Evolutionary conservation across 1,140 invertebrate species (phyloP), one percentile per base, ranked within the genome.

Genomic region (Eriocheir sinensis): DNA sequence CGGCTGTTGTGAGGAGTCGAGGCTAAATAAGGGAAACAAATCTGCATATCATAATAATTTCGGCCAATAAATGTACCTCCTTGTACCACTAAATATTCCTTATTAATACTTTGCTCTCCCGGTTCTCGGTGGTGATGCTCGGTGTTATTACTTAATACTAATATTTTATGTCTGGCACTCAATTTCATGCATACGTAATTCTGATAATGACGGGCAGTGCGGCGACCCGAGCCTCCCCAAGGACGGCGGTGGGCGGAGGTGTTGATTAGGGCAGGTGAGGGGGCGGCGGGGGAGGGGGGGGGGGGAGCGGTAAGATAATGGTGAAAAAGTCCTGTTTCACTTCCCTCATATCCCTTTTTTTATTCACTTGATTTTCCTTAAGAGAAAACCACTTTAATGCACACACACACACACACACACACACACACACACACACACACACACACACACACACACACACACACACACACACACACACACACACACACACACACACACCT

Each of bases 101-200:
- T 92, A 92, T 92, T 92, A 92, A 92, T 92, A 44, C 88, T 48
- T 44, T 38, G 88, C 12, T 48, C 30, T 34, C 17, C 40, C 1
- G 91, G 41, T 72, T 79, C 80, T 83, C 32, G 32, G 60, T 83
- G 91, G 60, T 92, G 91, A 92, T 83, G 91, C 38, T 83, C 41
- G 32, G 44, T 79, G 81, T 41, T 92, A 80, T 92, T 80, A 92
- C 79, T 92, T 92, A 83, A 83, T 79, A 83, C 60, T 92, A 92
- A 83, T 92, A 92, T 92, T 92, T 92, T 81, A 41, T 92, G 60
- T 44, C 91, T 40, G 27, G 79, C 72, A 83, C 91, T 83, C 91
- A 79, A 44, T 92, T 92, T 92, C 91, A 92, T 92, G 91, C 80
- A 92, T 92, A 92, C 79, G 72, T 92, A 92, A 92, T 92, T 44